A percentile compares a stretch with the other conserved stretches of the same genome.
Conservation (phyloP, 2,113 vertebrate genomes). For the Hippocampus mohnikei region DNA sequence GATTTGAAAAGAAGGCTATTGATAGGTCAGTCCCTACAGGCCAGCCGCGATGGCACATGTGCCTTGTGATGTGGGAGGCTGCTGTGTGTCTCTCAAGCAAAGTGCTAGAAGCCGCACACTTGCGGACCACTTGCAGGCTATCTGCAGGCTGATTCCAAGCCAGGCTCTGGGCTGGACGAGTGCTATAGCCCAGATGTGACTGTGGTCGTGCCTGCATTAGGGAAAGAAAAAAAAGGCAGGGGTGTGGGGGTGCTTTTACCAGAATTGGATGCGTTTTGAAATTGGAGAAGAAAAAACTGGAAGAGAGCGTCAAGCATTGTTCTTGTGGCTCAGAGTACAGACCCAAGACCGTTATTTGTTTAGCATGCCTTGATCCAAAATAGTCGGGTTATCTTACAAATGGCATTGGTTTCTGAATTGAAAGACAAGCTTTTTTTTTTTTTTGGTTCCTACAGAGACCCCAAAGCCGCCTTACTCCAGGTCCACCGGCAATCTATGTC, state of each 20-base stretch:
- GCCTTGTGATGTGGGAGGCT: conserved; percentile 23
- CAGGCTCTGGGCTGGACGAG: conserved; percentile 65
- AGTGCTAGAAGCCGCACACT: conserved; percentile 35
- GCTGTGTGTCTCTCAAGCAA: conserved; percentile 39
- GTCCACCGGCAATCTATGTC: conserved; percentile 1
- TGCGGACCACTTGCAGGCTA: conserved; percentile 36
- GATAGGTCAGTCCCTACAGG: conserved; percentile 28
- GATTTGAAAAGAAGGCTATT: conserved; percentile 28
- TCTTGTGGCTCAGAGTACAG: conserved; percentile 46
- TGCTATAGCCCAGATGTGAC: conserved; percentile 77
- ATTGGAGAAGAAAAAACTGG: conserved; percentile 26
- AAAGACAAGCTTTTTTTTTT: conserved; percentile 40
- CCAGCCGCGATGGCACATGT: conserved; percentile 12
- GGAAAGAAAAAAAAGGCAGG: conserved; percentile 47
- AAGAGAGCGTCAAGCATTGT: conserved; percentile 49
- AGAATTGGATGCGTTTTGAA: conserved; percentile 69
- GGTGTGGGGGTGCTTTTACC: conserved; percentile 48
- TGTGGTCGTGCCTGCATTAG: conserved; percentile 68
- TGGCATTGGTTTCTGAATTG: conserved; percentile 26
- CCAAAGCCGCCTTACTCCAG: neutral
- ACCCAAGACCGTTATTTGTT: conserved; percentile 50
- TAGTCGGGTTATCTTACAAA: conserved; percentile 44
- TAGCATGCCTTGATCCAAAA: conserved; percentile 56
- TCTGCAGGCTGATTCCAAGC: conserved; percentile 63
- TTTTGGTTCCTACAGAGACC: conserved; percentile 35